Conservation (phyloP, 2,888 invertebrate species). For the Apodemia mormo region DNA sequence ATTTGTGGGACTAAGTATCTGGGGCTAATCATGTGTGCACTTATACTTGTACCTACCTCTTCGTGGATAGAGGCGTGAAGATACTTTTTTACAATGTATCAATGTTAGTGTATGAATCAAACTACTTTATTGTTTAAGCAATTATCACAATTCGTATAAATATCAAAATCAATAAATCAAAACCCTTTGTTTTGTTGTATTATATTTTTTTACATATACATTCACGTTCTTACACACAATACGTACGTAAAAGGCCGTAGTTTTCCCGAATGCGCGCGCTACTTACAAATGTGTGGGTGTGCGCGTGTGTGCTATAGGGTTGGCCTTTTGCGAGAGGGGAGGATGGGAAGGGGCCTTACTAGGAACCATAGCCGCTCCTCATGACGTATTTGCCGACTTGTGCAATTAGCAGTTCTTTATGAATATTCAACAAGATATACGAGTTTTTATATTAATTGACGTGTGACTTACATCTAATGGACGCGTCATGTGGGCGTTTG, state of each 20-base stretch:
- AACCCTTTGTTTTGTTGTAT: conserved; percentile 10
- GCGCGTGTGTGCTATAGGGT: conserved; percentile 49
- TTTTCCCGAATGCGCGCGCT: conserved; percentile 80
- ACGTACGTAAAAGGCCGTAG: conserved; percentile 78
- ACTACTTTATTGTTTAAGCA: background rate
- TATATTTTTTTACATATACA: conserved; percentile 43
- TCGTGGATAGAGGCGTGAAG: no score
- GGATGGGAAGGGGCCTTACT: conserved; percentile 50
- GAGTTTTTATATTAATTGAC: conserved; percentile 75
- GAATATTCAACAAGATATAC: conserved; percentile 70
- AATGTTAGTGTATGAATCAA: background rate
- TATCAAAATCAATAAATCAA: conserved; percentile 1
- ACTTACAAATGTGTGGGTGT: conserved; percentile 49
- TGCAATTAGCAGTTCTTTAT: conserved; percentile 81
- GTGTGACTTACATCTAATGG: conserved; percentile 57
- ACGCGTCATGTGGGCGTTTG: conserved; percentile 32
- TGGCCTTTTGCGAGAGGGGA: conserved; percentile 68
- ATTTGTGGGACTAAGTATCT: no score
- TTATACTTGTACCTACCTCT: no score
- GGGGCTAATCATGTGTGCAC: no score
- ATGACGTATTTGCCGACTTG: conserved; percentile 75
- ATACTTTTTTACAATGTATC: background rate
- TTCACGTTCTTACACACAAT: conserved; percentile 74
- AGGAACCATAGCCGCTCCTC: conserved; percentile 68
- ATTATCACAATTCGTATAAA: background rate